Conservation (phyloP, 2,797 vertebrate genomes). For the Esox masquinongy region DNA sequence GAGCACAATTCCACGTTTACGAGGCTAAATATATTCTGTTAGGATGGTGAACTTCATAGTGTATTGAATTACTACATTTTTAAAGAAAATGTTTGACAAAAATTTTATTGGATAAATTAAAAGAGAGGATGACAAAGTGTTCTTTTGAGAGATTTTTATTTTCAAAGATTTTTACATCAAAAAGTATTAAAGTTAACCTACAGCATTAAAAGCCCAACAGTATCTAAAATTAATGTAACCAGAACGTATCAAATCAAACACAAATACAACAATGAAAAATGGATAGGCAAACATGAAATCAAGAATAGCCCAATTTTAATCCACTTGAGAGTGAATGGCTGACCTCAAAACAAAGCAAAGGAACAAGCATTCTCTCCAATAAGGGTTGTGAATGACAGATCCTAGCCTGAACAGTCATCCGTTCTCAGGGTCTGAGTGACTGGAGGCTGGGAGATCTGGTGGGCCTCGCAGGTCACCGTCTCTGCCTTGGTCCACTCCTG, state of each 20-base stretch:
- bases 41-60: no score
- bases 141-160: no score
- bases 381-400: neutral
- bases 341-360: neutral
- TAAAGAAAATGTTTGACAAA: no score
- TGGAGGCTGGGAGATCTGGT: neutral
- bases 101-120: no score
- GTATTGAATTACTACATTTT: no score
- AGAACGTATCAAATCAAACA: neutral
- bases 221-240: neutral
- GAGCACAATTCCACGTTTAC: no score
- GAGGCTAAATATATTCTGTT: no score
- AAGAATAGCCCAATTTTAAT: neutral
- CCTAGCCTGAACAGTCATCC: constrained; percentile 2
- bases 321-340: neutral
- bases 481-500: constrained; percentile 27
- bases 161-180: no score
- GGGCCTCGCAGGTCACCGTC: constrained; percentile 35
- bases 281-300: no score
- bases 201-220: neutral
- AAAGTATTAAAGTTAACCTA: no score
- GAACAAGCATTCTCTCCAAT: neutral
- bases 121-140: no score
- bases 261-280: neutral
- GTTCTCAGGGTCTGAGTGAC: constrained; percentile 3